Percentiles rank a stretch among this genome's conserved stretches.
phyloP scores from a whole-genome alignment of 2,797 vertebrate genomes.

The Typhlichthys eigenmanni region DNA sequence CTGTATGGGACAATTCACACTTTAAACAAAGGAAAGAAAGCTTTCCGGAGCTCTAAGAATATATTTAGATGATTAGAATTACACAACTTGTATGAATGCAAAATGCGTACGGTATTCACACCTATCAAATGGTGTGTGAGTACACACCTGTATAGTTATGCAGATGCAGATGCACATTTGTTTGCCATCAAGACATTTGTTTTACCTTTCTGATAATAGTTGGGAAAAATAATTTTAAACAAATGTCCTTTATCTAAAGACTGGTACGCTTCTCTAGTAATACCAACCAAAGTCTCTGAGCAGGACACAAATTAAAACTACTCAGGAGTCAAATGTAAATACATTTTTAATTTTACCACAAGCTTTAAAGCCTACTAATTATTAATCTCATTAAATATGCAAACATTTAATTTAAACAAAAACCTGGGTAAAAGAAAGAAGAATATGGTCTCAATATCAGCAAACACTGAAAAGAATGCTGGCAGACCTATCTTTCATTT shows the following conservation, averaged over 20 bases:
- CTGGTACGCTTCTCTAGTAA: slow-evolving; percentile 8
- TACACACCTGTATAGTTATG: no score
- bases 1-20: slow-evolving; percentile 58
- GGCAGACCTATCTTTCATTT: slow-evolving; percentile 69
- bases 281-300: slow-evolving; percentile 31
- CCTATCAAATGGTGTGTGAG: slow-evolving; percentile 17
- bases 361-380: slow-evolving; percentile 57
- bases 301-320: slow-evolving; percentile 51
- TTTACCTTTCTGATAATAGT: neutral
- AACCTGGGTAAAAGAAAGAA: slow-evolving; percentile 56
- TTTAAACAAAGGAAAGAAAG: slow-evolving; percentile 16
- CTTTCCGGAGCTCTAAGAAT: slow-evolving; percentile 35
- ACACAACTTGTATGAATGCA: slow-evolving; percentile 17
- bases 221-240: slow-evolving; percentile 6
- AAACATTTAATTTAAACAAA: slow-evolving; percentile 70
- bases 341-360: slow-evolving; percentile 53
- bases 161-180: no score
- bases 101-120: slow-evolving; percentile 31
- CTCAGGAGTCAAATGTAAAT: slow-evolving; percentile 52
- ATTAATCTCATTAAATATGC: slow-evolving; percentile 63
- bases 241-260: slow-evolving; percentile 19
- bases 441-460: slow-evolving; percentile 24
- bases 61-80: slow-evolving; percentile 12
- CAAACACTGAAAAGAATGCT: slow-evolving; percentile 67
- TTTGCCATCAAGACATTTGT: neutral